Evolutionary conservation across 2,797 vertebrate species (phyloP).

Genomic region (Chelon auratus): DNA sequence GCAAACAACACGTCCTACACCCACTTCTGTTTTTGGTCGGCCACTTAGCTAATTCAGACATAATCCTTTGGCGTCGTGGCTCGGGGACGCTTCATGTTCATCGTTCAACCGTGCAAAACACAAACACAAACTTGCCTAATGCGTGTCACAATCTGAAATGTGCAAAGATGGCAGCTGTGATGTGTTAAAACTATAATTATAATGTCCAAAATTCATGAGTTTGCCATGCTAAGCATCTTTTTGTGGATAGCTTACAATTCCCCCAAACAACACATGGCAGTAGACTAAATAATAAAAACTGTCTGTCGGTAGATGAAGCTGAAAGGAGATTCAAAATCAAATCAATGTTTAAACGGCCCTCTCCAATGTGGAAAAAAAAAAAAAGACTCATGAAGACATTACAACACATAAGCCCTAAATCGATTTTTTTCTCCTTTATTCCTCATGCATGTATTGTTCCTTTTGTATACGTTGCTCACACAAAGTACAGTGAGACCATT

Average conservation of each 20-base stretch:
- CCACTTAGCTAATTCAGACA: slow-evolving; percentile 28
- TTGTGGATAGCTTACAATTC: too few relatives aligned
- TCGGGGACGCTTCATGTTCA: too few relatives aligned
- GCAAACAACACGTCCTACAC: slow-evolving; percentile 43
- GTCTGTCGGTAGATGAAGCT: too few relatives aligned
- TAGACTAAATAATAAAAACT: too few relatives aligned
- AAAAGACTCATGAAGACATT: not conserved
- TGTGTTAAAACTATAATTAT: not conserved
- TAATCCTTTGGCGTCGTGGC: slow-evolving; percentile 27
- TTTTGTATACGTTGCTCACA: slow-evolving; percentile 15
- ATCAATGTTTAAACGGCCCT: not conserved
- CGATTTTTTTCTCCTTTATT: not conserved
- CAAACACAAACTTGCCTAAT: too few relatives aligned
- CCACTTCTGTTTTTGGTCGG: slow-evolving; percentile 5
- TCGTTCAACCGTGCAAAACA: too few relatives aligned
- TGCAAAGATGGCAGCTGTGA: not conserved
- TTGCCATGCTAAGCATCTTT: too few relatives aligned
- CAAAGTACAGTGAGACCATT: not conserved
- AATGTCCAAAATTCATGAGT: too few relatives aligned
- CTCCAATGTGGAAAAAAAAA: not conserved
- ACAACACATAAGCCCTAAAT: not conserved
- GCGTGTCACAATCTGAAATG: too few relatives aligned
- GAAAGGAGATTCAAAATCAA: not conserved
- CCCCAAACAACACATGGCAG: too few relatives aligned
- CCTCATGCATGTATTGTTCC: slow-evolving; percentile 4